Evolutionary conservation across 2,797 vertebrate species (phyloP).

Genomic region (Sebastes elongatus): DNA sequence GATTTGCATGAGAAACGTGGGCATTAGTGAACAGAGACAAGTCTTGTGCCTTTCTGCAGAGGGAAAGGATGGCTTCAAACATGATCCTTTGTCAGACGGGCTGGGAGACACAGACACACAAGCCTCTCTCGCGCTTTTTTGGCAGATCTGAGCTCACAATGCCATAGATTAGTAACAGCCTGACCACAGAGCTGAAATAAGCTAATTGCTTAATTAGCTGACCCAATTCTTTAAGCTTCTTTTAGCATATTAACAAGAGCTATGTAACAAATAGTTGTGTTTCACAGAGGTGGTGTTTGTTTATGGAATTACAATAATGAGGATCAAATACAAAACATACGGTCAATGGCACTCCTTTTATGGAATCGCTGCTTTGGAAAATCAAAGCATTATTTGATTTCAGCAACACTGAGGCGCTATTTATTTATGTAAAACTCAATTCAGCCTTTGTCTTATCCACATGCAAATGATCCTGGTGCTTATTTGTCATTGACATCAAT

Average conservation of each 20-base stretch:
- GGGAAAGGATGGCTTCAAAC: conserved; percentile 77
- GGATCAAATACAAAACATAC: conserved; percentile 78
- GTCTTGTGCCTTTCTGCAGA: conserved; percentile 70
- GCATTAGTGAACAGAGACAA: conserved; percentile 79
- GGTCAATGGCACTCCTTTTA: conserved; percentile 62
- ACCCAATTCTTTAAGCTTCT: conserved; percentile 87
- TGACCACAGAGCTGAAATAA: conserved; percentile 84
- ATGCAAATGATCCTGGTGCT: conserved; percentile 33
- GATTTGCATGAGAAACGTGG: conserved; percentile 85
- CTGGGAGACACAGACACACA: conserved; percentile 64
- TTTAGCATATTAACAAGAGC: conserved; percentile 85
- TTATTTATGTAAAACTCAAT: conserved; percentile 29
- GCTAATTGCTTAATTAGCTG: conserved; percentile 89
- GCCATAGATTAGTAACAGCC: conserved; percentile 82
- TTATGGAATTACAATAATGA: conserved; percentile 83
- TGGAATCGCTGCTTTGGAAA: conserved; percentile 44
- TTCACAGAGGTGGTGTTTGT: conserved; percentile 80
- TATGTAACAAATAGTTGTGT: conserved; percentile 80
- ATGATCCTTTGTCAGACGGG: conserved; percentile 77
- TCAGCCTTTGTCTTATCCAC: conserved; percentile 25
- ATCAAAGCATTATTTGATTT: conserved; percentile 34
- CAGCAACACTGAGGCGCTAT: conserved; percentile 21
- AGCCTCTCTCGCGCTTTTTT: conserved; percentile 71
- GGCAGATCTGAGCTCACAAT: conserved; percentile 81
- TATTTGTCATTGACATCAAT: conserved; percentile 39